Conservation (phyloP, 2,888 invertebrate genomes). For the Lasioglossum vierecki region DNA sequence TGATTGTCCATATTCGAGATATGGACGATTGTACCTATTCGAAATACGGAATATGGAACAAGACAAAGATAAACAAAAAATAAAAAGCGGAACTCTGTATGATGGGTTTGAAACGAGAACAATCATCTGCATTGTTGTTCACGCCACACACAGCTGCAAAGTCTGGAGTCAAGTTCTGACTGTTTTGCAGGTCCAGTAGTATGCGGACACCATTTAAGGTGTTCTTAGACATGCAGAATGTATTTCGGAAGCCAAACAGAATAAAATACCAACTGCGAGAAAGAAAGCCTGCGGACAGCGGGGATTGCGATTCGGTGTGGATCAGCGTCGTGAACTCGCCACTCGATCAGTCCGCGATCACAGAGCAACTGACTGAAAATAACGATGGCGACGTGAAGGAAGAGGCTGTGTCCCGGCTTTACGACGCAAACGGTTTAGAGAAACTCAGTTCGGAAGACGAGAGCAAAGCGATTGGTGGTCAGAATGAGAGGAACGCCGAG, state of each 20-base stretch:
- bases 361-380: conserved; percentile 53
- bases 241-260: conserved; percentile 72
- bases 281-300: conserved; percentile 49
- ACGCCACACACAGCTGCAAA: conserved; percentile 46
- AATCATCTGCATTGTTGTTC: conserved; percentile 45
- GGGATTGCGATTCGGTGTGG: conserved; percentile 69
- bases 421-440: conserved; percentile 32
- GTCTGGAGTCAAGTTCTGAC: conserved; percentile 79
- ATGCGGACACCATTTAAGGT: conserved; percentile 76
- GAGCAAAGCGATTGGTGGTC: not conserved
- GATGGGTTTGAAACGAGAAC: conserved; percentile 49
- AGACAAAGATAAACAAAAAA: conserved; percentile 29
- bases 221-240: conserved; percentile 75
- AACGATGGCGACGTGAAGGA: conserved; percentile 51
- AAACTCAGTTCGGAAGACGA: conserved; percentile 16
- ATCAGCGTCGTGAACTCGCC: conserved; percentile 61
- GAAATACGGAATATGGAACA: conserved; percentile 32
- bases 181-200: conserved; percentile 81
- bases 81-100: conserved; percentile 26
- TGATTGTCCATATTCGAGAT: conserved; percentile 30
- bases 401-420: conserved; percentile 37
- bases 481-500: conserved; percentile 20
- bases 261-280: conserved; percentile 58
- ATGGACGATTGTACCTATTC: conserved; percentile 24
- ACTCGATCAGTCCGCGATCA: conserved; percentile 50